Base-by-base conservation (phyloP, 2,888 invertebrate species). In the Meloe dianella region DNA sequence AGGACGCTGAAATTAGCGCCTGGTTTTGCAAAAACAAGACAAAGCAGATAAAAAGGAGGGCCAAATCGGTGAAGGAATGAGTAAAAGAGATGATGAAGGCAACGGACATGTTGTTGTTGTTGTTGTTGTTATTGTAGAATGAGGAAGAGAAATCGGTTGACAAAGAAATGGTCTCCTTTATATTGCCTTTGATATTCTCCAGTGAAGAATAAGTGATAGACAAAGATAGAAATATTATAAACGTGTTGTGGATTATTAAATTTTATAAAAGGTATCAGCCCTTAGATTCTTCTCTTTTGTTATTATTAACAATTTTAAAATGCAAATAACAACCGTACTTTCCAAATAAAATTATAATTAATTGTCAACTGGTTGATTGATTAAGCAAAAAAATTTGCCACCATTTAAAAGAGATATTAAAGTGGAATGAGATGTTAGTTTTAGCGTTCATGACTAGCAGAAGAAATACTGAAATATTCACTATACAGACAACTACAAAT, bases 1-100 rank as follows among this genome's bases (percentile, higher is more conserved):
- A 77, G 78, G 75, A 78, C 77, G 78, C 74, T 76, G 75, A 77
- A 79, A 79, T 79, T 79, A 79, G 78, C 77, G 77, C 78, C 73
- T 73, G 77, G 77, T 77, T 51, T 78, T 77, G 77, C 77, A 78
- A 79, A n/a, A 78, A 78, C 77, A 77, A 76, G 69, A 69, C 65
- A 35, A 61, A 65, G 70, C 64, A 61, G 69, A 69, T 62, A 66
- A 66, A 66, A 62, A 64, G 63, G 68, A n/a, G n/a, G 63, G 57
- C 61, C 57, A 61, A 57, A n/a, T 20, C 20, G 47, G 20, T 20
- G 1, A 20, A 20, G 10, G 20, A 47, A 20, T 20, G 2, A 20
- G 2, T 20, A 20, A 47, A 47, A 17, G 41, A 17, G 41, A 41
- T 17, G 41, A 22, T 47, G 47, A 47, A 20, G 47, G 47, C 17